A percentile compares a stretch with the other conserved stretches of the same genome.
phyloP scores from a whole-genome alignment of 2,113 vertebrate genomes.

The Glaucidium brasilianum region DNA sequence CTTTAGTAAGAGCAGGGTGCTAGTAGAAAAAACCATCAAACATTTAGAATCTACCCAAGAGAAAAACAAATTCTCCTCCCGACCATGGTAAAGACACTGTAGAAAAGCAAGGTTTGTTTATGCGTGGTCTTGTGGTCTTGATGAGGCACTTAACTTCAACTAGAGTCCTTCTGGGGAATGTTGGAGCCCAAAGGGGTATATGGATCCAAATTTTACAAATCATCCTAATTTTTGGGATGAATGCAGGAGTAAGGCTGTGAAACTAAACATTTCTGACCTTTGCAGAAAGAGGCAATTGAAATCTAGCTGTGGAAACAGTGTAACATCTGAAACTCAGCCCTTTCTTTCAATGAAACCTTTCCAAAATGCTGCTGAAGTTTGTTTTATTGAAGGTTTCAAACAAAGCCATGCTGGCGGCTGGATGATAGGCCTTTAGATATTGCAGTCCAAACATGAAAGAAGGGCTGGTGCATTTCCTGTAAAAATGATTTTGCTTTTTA shows the following conservation, averaged over 20 bases:
- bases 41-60: constrained; percentile 22
- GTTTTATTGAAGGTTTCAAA: not conserved
- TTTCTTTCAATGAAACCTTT: not conserved
- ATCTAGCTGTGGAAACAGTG: not conserved
- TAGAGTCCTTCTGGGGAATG: not conserved
- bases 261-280: not conserved
- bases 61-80: not conserved
- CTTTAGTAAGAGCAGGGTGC: constrained; percentile 14
- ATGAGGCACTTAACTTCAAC: not conserved
- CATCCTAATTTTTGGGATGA: not conserved
- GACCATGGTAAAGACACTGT: not conserved
- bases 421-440: not conserved
- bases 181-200: not conserved
- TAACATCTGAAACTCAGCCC: not conserved
- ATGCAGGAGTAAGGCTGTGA: not conserved
- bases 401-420: not conserved
- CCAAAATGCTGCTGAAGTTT: not conserved
- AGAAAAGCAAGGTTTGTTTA: not conserved
- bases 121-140: not conserved
- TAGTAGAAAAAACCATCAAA: not conserved
- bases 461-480: not conserved
- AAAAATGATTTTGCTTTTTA: not conserved
- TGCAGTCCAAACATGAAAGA: not conserved
- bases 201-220: not conserved
- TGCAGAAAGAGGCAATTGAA: not conserved